A percentile compares a stretch with the other conserved stretches of the same genome.
Evolutionary conservation across 1,140 invertebrate genomes (phyloP).

Genomic region (Melitaea cinxia): DNA sequence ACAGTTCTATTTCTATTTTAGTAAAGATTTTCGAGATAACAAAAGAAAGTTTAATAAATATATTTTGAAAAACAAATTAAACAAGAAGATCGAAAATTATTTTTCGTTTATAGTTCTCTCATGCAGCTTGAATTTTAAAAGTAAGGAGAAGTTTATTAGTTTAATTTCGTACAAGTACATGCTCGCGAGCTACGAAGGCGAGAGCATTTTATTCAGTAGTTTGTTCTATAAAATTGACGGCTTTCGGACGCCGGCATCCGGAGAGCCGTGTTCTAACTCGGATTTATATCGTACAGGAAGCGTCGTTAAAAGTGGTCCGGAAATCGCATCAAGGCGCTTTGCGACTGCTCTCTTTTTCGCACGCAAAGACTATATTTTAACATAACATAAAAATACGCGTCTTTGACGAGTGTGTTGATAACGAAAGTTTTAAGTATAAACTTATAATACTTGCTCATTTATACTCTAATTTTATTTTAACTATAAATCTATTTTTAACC

Average conservation of each 20-base stretch:
- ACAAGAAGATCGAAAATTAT: constrained; percentile 5
- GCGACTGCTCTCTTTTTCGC: constrained; percentile 43
- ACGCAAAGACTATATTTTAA: constrained; percentile 10
- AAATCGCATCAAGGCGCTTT: constrained; percentile 76
- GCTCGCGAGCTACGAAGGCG: constrained; percentile 22
- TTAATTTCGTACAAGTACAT: constrained; percentile 22
- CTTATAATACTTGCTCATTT: not conserved
- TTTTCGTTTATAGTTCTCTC: not conserved
- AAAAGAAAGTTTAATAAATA: not conserved
- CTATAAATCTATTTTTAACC: too few relatives aligned
- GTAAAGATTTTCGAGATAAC: constrained; percentile 17
- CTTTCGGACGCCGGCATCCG: constrained; percentile 39
- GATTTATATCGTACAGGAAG: constrained; percentile 72
- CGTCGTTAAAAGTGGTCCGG: constrained; percentile 68
- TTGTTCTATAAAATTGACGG: constrained; percentile 40
- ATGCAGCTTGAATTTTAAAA: constrained; percentile 5
- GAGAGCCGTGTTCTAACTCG: constrained; percentile 57
- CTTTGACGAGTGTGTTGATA: not conserved
- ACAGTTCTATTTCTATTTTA: constrained; percentile 48
- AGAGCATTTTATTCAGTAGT: constrained; percentile 36
- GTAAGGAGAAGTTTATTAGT: constrained; percentile 19
- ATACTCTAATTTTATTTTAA: not conserved
- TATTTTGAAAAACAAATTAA: constrained; percentile 12
- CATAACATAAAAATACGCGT: constrained; percentile 1
- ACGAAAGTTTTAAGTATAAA: not conserved